Percentiles rank a stretch among this genome's conserved stretches.
These are phyloP conservation scores for Saccostrea glomerata DNA, from an alignment of 1,140 invertebrate genomes.

Conservation along the genomic window DNA sequence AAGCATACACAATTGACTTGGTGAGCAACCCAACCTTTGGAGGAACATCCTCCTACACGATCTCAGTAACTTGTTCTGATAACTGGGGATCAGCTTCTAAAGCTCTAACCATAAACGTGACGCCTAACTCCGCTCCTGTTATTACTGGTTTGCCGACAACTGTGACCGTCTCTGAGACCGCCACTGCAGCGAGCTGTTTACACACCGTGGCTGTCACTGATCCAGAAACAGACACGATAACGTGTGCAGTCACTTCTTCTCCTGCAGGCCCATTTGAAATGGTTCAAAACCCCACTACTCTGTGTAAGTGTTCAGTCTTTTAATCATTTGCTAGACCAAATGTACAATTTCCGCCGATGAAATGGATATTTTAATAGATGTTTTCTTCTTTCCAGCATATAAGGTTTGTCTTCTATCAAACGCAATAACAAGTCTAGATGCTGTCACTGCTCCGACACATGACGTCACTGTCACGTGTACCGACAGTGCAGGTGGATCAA, in stretches of 20 bases:
- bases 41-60: neutral
- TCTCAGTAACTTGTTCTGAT: constrained; percentile 45
- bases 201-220: constrained; percentile 41
- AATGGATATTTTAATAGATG: neutral
- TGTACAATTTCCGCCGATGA: neutral
- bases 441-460: constrained; percentile 3
- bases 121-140: constrained; percentile 41
- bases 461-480: constrained; percentile 27
- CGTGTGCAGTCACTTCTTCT: constrained; percentile 39
- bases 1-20: constrained; percentile 6
- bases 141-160: constrained; percentile 49
- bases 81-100: constrained; percentile 42
- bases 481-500: constrained; percentile 46
- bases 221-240: constrained; percentile 39
- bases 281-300: constrained; percentile 18
- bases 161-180: constrained; percentile 39
- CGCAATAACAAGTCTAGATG: constrained; percentile 37
- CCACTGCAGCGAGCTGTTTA: constrained; percentile 9
- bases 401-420: constrained; percentile 1
- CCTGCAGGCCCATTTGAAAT: constrained; percentile 50
- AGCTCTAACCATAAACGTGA: constrained; percentile 34
- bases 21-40: constrained; percentile 9
- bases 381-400: constrained; percentile 9
- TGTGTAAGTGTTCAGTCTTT: neutral
- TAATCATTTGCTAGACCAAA: neutral